Percentiles rank a stretch among this genome's conserved stretches.
Conservation (phyloP, 2,113 vertebrate species). For the Tupaia tana region DNA sequence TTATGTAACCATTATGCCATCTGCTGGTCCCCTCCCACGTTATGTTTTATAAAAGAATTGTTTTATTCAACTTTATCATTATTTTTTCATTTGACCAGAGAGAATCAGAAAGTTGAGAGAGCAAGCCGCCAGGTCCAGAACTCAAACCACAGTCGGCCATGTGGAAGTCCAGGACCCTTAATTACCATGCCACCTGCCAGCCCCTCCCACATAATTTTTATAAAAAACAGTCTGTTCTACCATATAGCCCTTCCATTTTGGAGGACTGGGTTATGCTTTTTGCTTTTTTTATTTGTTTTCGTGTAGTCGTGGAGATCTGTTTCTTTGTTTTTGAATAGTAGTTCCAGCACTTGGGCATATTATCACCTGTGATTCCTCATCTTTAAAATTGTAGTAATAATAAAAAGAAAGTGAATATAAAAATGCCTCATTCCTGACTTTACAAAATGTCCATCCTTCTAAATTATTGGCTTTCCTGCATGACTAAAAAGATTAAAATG, state of each 20-base stretch:
- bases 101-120: too few relatives aligned
- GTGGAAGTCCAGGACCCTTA: too few relatives aligned
- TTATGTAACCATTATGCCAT: too few relatives aligned
- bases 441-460: neutral
- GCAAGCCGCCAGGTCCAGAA: too few relatives aligned
- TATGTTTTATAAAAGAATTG: too few relatives aligned
- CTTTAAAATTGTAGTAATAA: neutral
- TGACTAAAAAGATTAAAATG: neutral
- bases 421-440: constrained; percentile 34
- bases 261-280: neutral
- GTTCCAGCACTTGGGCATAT: neutral
- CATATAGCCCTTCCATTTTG: neutral
- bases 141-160: too few relatives aligned
- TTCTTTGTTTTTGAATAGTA: constrained; percentile 39
- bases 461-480: neutral
- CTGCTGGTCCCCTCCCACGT: too few relatives aligned
- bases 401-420: constrained; percentile 17
- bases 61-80: too few relatives aligned
- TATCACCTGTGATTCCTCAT: neutral
- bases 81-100: too few relatives aligned
- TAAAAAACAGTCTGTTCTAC: neutral
- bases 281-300: neutral
- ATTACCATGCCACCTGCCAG: too few relatives aligned
- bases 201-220: neutral
- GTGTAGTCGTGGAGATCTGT: neutral